Evolutionary conservation across 1,140 invertebrate species (phyloP).

Genomic region (Thaumetopoea pityocampa): DNA sequence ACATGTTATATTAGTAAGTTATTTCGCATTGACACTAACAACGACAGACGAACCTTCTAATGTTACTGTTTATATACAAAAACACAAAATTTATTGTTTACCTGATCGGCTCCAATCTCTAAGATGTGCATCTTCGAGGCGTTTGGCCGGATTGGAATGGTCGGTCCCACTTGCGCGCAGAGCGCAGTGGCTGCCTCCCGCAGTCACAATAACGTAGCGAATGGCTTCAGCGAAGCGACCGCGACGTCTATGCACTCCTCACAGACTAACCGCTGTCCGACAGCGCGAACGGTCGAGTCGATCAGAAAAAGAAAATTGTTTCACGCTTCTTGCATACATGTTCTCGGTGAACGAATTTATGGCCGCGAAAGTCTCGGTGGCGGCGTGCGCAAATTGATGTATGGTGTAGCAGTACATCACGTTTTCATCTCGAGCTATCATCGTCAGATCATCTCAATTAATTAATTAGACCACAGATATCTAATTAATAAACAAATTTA

Average conservation of each 20-base stretch:
- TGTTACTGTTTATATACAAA: conserved; percentile 29
- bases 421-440: conserved; percentile 54
- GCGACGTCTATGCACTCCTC: conserved; percentile 38
- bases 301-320: conserved; percentile 65
- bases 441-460: conserved; percentile 42
- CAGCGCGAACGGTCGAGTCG: conserved; percentile 36
- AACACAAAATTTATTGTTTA: conserved; percentile 36
- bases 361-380: conserved; percentile 60
- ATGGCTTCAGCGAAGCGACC: conserved; percentile 37
- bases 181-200: conserved; percentile 21
- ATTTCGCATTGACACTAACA: too few species aligned
- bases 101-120: conserved; percentile 66
- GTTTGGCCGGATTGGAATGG: conserved; percentile 29
- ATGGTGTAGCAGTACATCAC: conserved; percentile 38
- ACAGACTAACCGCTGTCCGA: conserved; percentile 40
- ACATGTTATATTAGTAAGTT: too few species aligned
- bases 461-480: too few species aligned
- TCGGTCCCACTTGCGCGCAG: conserved; percentile 38
- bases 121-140: conserved; percentile 62
- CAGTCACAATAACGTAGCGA: conserved; percentile 18
- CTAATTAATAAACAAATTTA: too few species aligned
- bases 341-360: conserved; percentile 59
- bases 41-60: too few species aligned
- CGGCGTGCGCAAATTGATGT: conserved; percentile 45
- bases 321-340: conserved; percentile 67